Percentiles rank a stretch among this genome's conserved stretches.
phyloP scores from a whole-genome alignment of 1,140 invertebrate species.

The Rhizoglyphus robini region DNA sequence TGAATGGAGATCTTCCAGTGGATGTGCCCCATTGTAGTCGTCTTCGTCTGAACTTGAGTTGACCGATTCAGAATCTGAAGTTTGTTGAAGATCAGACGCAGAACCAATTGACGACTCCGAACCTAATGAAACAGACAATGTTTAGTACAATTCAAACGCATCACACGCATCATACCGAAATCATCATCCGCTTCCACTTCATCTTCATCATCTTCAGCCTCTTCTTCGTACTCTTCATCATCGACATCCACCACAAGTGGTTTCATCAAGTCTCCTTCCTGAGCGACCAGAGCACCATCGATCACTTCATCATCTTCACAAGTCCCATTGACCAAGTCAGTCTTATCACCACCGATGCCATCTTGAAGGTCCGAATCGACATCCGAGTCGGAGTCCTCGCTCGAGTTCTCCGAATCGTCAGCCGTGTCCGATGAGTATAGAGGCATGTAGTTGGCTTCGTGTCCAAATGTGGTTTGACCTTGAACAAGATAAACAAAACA shows the following conservation, averaged over 20 bases:
- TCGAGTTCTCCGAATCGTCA: neutral
- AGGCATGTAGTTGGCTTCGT: neutral
- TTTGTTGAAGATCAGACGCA: constrained; percentile 52
- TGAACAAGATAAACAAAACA: neutral
- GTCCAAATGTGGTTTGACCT: constrained; percentile 4
- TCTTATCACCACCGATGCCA: neutral
- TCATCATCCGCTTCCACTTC: neutral
- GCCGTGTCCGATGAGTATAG: constrained; percentile 3
- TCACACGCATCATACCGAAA: constrained; percentile 39
- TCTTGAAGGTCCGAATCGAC: too few relatives aligned
- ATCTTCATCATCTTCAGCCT: neutral
- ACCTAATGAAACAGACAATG: neutral
- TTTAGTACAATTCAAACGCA: neutral
- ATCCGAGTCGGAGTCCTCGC: too few relatives aligned
- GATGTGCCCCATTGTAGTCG: constrained; percentile 39
- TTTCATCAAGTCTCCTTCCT: constrained; percentile 8
- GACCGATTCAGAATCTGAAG: too few relatives aligned
- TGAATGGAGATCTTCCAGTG: constrained; percentile 20
- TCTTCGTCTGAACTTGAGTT: constrained; percentile 38
- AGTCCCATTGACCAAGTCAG: neutral
- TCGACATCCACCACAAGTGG: constrained; percentile 3
- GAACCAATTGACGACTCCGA: constrained; percentile 47
- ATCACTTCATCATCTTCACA: constrained; percentile 19
- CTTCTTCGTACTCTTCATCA: constrained; percentile 10
- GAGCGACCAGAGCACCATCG: too few relatives aligned